Conservation (phyloP, 2,888 invertebrate genomes). For the Cephus pygmeus region DNA sequence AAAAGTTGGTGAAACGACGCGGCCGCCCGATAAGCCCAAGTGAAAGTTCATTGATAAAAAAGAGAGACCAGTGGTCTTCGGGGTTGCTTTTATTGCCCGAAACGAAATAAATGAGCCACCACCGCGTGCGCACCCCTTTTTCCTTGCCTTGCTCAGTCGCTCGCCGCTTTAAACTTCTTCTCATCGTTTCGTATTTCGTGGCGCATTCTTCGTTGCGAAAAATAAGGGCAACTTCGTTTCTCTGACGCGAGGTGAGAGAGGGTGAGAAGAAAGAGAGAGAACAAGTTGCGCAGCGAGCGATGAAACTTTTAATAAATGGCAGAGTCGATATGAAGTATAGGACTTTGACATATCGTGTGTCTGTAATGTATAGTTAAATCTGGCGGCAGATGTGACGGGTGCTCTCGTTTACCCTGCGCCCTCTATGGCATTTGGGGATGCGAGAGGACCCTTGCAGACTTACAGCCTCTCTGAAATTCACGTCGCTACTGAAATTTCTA, state of each 20-base stretch:
- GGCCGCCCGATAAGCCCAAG: background rate
- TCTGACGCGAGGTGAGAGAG: slow-evolving; percentile 17
- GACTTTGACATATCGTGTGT: slow-evolving; percentile 67
- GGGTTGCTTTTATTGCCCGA: background rate
- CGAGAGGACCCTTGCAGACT: slow-evolving; percentile 23
- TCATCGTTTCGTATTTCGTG: slow-evolving; percentile 39
- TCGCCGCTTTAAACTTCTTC: slow-evolving; percentile 1
- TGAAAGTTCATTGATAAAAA: background rate
- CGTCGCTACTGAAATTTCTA: slow-evolving; percentile 13
- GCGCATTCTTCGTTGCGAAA: slow-evolving; percentile 40
- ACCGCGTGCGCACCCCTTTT: background rate
- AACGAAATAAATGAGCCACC: background rate
- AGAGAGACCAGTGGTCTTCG: background rate
- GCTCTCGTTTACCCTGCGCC: slow-evolving; percentile 40
- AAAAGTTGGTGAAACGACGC: background rate
- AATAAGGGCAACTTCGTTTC: slow-evolving; percentile 29
- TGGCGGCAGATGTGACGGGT: slow-evolving; percentile 65
- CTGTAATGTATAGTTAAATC: slow-evolving; percentile 67
- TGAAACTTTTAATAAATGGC: slow-evolving; percentile 67
- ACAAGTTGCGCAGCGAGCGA: slow-evolving; percentile 54
- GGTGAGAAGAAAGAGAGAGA: slow-evolving; percentile 32
- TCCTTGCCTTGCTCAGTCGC: background rate
- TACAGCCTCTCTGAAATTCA: slow-evolving; percentile 39
- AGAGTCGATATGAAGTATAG: slow-evolving; percentile 67
- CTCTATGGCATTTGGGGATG: slow-evolving; percentile 20